phyloP scores from a whole-genome alignment of 2,888 invertebrate genomes.

The Sepioteuthis lessoniana region DNA sequence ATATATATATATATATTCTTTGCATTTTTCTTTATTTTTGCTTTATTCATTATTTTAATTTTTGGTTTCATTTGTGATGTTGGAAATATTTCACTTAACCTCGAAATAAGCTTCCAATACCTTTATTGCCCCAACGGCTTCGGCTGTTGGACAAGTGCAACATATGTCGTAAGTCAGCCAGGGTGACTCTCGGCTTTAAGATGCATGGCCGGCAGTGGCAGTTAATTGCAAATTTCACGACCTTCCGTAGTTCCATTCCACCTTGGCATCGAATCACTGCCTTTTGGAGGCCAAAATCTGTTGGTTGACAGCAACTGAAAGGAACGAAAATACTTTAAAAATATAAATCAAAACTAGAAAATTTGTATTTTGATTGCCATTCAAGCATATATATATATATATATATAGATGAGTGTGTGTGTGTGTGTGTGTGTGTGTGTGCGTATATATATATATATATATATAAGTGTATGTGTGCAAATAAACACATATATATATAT shows the following conservation, averaged over 20 bases:
- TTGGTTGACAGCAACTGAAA: constrained; percentile 46
- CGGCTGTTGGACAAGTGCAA: background rate
- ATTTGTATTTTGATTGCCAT: background rate
- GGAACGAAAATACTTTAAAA: background rate
- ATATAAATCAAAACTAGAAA: background rate
- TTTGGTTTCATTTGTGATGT: background rate
- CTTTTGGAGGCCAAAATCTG: constrained; percentile 38
- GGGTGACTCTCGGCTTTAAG: constrained; percentile 15
- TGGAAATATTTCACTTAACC: background rate
- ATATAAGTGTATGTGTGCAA: background rate
- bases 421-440: too few relatives aligned
- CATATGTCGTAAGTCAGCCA: constrained; percentile 35
- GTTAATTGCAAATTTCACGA: constrained; percentile 46
- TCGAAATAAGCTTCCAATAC: background rate
- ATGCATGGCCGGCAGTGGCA: constrained; percentile 45
- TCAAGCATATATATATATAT: background rate
- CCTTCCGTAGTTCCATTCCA: constrained; percentile 26
- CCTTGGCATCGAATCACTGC: background rate
- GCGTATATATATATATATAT: background rate
- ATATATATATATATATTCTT: background rate
- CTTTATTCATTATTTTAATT: background rate
- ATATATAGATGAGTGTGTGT: background rate
- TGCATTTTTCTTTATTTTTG: background rate
- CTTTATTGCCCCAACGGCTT: constrained; percentile 25
- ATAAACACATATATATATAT: too few relatives aligned